Conservation (phyloP, 2,888 invertebrate species). For the Acanthopleura granulata region DNA sequence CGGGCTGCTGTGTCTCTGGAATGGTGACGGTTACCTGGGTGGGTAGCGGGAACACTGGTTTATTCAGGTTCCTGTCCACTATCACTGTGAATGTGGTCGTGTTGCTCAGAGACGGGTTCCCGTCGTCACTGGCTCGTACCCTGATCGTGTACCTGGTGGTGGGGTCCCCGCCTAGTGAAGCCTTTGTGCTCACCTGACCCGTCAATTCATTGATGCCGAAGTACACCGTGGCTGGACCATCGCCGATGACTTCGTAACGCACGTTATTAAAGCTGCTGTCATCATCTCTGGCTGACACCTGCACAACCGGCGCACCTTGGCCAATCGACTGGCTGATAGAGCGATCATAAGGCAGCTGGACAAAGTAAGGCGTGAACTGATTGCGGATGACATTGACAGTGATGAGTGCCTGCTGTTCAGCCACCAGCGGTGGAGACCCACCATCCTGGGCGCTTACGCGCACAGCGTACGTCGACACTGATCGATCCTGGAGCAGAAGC, state of each 20-base stretch:
- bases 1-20: constrained; percentile 42
- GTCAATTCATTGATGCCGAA: constrained; percentile 45
- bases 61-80: constrained; percentile 44
- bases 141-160: not conserved
- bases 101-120: constrained; percentile 36
- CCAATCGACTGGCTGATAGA: constrained; percentile 40
- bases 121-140: constrained; percentile 52
- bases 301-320: constrained; percentile 39
- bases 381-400: constrained; percentile 56
- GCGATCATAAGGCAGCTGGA: constrained; percentile 39
- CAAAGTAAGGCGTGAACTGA: constrained; percentile 46
- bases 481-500: constrained; percentile 44
- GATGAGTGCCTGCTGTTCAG: constrained; percentile 41
- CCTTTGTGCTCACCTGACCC: constrained; percentile 35
- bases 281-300: constrained; percentile 45
- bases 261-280: constrained; percentile 50
- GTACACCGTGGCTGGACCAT: constrained; percentile 54
- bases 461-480: constrained; percentile 23
- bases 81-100: constrained; percentile 35
- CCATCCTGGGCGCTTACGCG: constrained; percentile 35
- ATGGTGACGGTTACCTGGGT: constrained; percentile 25
- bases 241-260: constrained; percentile 57
- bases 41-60: constrained; percentile 37
- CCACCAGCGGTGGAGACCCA: constrained; percentile 37
- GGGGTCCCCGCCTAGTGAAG: not conserved